A percentile compares a stretch with the other conserved stretches of the same genome.
These are phyloP conservation scores for Bombyx huttoni DNA, from an alignment of 2,888 invertebrate species.

Conservation along the genomic window DNA sequence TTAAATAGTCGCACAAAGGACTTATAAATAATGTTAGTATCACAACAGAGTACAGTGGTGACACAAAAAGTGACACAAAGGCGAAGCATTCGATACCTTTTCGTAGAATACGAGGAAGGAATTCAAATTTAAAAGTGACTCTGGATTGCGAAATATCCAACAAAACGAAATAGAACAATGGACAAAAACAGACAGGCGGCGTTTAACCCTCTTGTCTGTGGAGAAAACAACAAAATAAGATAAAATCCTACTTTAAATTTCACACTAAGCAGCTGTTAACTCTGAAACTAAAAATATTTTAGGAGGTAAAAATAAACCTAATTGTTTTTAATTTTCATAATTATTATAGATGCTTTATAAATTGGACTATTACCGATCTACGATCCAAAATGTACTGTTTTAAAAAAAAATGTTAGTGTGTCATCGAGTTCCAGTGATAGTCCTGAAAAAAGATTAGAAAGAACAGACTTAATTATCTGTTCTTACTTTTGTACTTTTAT, in stretches of 20 bases:
- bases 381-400: no score
- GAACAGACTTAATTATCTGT: no score
- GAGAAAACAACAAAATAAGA: background rate
- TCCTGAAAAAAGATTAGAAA: no score
- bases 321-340: no score
- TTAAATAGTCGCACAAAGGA: background rate
- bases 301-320: no score
- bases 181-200: constrained; percentile 29
- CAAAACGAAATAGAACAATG: constrained; percentile 46
- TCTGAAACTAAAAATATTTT: background rate
- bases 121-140: constrained; percentile 62
- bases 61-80: constrained; percentile 70
- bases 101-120: constrained; percentile 67
- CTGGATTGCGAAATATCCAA: constrained; percentile 46
- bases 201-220: constrained; percentile 19
- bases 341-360: no score
- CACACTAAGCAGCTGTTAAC: background rate
- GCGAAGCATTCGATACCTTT: constrained; percentile 67
- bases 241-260: background rate
- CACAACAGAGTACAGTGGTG: constrained; percentile 45
- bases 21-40: constrained; percentile 57
- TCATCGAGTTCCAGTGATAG: no score
- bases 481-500: no score
- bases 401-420: no score
- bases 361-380: no score